These are phyloP conservation scores for Melanostoma mellinum DNA, from an alignment of 2,888 invertebrate species.

Conservation along the genomic window DNA sequence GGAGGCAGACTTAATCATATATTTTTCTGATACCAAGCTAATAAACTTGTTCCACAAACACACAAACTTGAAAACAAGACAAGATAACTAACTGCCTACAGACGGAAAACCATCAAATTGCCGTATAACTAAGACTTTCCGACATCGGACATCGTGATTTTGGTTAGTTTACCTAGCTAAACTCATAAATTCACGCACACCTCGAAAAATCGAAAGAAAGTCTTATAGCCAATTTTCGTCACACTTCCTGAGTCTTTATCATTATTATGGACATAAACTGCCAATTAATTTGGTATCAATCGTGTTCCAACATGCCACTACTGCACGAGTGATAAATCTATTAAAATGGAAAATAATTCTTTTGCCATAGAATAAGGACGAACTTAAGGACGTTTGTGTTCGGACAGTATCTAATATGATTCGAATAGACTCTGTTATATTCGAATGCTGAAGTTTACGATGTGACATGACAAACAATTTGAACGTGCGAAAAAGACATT, in stretches of 20 bases:
- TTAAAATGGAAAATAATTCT: slow-evolving; percentile 30
- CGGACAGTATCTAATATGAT: no score
- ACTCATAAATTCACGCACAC: slow-evolving; percentile 1
- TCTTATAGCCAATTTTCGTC: slow-evolving; percentile 4
- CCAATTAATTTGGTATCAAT: slow-evolving; percentile 43
- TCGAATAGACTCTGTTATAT: no score
- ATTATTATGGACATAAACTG: slow-evolving; percentile 34
- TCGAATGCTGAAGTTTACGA: no score
- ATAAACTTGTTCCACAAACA: neutral
- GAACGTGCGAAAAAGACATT: no score
- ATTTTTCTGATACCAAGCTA: no score
- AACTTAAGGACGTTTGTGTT: slow-evolving; percentile 1
- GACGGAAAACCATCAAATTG: no score
- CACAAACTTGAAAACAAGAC: neutral
- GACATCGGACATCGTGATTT: slow-evolving; percentile 3
- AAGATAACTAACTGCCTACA: neutral
- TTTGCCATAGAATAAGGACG: slow-evolving; percentile 3
- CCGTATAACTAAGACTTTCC: no score
- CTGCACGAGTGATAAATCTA: slow-evolving; percentile 24
- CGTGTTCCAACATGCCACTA: slow-evolving; percentile 22
- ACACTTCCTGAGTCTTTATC: neutral
- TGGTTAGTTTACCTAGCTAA: slow-evolving; percentile 11
- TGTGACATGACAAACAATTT: no score
- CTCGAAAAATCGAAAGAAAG: neutral
- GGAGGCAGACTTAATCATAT: no score